These are phyloP conservation scores for Calycopis cecrops DNA, from an alignment of 1,140 invertebrate species.

Conservation along the genomic window DNA sequence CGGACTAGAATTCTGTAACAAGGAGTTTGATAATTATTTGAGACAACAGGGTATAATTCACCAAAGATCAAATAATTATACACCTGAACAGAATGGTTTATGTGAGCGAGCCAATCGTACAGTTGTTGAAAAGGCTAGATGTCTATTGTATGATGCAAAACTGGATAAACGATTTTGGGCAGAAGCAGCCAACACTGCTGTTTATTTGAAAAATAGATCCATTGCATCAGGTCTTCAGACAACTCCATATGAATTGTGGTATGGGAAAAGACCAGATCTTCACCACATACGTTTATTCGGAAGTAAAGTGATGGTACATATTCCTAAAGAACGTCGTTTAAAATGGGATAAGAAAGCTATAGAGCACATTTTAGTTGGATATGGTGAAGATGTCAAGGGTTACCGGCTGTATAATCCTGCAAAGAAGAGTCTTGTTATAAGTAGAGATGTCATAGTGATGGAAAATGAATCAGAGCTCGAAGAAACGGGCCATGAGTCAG, in stretches of 20 bases:
- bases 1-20: slow-evolving; percentile 42
- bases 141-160: too few species aligned
- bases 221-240: slow-evolving; percentile 21
- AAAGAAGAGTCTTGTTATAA: slow-evolving; percentile 6
- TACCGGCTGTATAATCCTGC: neutral
- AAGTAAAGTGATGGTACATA: slow-evolving; percentile 12
- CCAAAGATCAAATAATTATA: slow-evolving; percentile 27
- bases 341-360: slow-evolving; percentile 20
- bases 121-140: slow-evolving; percentile 19
- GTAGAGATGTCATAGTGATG: slow-evolving; percentile 18
- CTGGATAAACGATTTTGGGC: slow-evolving; percentile 17
- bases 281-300: slow-evolving; percentile 14
- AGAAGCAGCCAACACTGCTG: slow-evolving; percentile 16
- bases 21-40: slow-evolving; percentile 33
- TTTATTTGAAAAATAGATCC: slow-evolving; percentile 20
- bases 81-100: slow-evolving; percentile 20
- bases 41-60: slow-evolving; percentile 43
- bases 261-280: slow-evolving; percentile 11
- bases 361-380: slow-evolving; percentile 17
- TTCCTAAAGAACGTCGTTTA: slow-evolving; percentile 15
- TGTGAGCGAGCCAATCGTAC: slow-evolving; percentile 17
- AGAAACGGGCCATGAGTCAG: neutral
- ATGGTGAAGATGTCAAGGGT: slow-evolving; percentile 5
- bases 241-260: slow-evolving; percentile 22
- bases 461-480: slow-evolving; percentile 3